Conservation (phyloP, 1,140 invertebrate genomes). For the Acromyrmex echinatior region DNA sequence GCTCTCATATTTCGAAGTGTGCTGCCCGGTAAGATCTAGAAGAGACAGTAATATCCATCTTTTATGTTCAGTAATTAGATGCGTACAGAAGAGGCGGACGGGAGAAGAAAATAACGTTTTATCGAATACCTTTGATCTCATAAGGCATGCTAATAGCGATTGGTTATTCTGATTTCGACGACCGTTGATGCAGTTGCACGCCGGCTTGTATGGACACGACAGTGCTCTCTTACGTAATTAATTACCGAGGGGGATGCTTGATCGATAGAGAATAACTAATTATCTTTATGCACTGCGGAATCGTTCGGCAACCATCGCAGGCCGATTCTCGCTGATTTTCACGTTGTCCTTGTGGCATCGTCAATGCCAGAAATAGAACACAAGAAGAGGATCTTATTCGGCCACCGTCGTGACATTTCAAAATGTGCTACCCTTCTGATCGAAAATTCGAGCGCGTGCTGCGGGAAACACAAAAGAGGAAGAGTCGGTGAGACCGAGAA, state of each 20-base stretch:
- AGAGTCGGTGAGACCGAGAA: conserved; percentile 32
- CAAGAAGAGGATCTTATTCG: neutral
- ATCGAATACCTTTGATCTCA: conserved; percentile 11
- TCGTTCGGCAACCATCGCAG: neutral
- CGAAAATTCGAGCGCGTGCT: conserved; percentile 4
- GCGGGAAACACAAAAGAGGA: conserved; percentile 15
- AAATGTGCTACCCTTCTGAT: neutral
- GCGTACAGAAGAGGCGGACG: neutral
- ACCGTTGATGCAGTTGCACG: neutral
- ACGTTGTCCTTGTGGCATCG: neutral
- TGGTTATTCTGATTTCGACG: conserved; percentile 20
- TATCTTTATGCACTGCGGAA: neutral
- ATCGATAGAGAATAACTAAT: conserved; percentile 25
- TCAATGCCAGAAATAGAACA: neutral
- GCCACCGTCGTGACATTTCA: neutral
- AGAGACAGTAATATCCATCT: conserved; percentile 19
- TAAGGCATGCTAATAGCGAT: neutral
- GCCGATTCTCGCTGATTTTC: neutral
- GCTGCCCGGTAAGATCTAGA: neutral
- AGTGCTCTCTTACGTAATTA: conserved; percentile 31
- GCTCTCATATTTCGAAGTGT: conserved; percentile 30
- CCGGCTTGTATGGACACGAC: neutral
- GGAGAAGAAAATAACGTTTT: neutral
- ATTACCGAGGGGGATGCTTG: neutral
- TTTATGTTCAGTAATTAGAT: conserved; percentile 43